phyloP scores from a whole-genome alignment of 1,140 invertebrate genomes.

The Trachymyrmex septentrionalis region DNA sequence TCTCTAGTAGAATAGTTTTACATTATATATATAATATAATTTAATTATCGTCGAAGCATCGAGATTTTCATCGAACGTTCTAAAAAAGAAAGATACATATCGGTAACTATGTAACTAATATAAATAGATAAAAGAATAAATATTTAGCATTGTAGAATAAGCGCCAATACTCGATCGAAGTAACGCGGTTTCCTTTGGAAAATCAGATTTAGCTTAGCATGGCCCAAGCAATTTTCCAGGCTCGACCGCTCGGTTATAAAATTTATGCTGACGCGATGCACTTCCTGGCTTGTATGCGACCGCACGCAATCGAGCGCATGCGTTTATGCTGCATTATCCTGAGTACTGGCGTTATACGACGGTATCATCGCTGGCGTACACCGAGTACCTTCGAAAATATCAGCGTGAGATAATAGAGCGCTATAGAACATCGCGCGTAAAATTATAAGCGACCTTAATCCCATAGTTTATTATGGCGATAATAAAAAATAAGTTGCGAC shows the following conservation, averaged over 20 bases:
- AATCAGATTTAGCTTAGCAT: constrained; percentile 67
- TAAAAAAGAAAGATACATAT: neutral
- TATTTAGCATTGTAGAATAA: neutral
- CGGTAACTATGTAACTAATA: neutral
- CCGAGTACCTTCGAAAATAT: constrained; percentile 46
- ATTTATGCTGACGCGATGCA: constrained; percentile 77
- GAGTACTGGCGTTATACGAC: constrained; percentile 47
- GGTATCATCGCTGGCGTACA: constrained; percentile 33
- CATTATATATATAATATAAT: neutral
- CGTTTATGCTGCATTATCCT: constrained; percentile 52
- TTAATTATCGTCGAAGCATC: neutral
- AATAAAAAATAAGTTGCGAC: constrained; percentile 36
- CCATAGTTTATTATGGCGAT: constrained; percentile 38
- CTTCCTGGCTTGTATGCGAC: constrained; percentile 36
- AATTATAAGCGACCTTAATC: constrained; percentile 39
- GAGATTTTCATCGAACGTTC: neutral
- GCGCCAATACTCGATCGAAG: neutral
- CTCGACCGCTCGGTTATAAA: constrained; percentile 74
- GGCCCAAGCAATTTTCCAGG: constrained; percentile 74
- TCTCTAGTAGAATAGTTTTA: neutral
- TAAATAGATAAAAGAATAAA: neutral
- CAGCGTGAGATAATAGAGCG: constrained; percentile 46
- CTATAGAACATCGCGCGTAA: constrained; percentile 5
- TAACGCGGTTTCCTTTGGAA: constrained; percentile 38
- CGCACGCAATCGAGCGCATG: constrained; percentile 49